A percentile compares a stretch with the other conserved stretches of the same genome.
Conservation (phyloP, 2,888 invertebrate genomes). For the Epistrophe grossulariae region DNA sequence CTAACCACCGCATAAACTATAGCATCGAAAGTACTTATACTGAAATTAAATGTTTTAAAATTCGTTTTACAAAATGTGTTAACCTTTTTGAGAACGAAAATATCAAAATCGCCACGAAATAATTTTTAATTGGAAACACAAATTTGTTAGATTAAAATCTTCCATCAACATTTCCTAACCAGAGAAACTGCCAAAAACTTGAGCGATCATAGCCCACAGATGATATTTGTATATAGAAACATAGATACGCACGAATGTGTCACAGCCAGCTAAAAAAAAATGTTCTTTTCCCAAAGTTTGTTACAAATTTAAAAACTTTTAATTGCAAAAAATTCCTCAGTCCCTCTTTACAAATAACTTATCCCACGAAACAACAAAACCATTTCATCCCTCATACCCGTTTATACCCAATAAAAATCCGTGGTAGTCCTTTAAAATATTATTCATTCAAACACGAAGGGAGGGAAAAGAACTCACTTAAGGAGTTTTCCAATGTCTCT, state of each 20-base stretch:
- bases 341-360: constrained; percentile 24
- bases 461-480: constrained; percentile 16
- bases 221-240: background rate
- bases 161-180: background rate
- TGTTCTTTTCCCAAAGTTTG: background rate
- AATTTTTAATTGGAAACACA: constrained; percentile 1
- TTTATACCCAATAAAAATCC: background rate
- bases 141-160: background rate
- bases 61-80: no score
- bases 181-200: background rate
- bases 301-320: constrained; percentile 59
- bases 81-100: background rate
- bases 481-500: constrained; percentile 54
- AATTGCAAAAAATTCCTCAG: constrained; percentile 65
- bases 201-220: background rate
- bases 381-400: background rate
- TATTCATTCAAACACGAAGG: background rate
- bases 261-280: background rate
- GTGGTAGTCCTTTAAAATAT: constrained; percentile 12
- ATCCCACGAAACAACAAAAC: background rate
- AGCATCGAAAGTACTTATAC: no score
- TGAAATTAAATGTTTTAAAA: no score
- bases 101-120: background rate
- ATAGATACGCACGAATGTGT: background rate
- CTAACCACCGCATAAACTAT: no score